Percentiles rank a stretch among this genome's conserved stretches.
Evolutionary conservation across 2,888 invertebrate genomes (phyloP).

Genomic region (Folsomia candida): DNA sequence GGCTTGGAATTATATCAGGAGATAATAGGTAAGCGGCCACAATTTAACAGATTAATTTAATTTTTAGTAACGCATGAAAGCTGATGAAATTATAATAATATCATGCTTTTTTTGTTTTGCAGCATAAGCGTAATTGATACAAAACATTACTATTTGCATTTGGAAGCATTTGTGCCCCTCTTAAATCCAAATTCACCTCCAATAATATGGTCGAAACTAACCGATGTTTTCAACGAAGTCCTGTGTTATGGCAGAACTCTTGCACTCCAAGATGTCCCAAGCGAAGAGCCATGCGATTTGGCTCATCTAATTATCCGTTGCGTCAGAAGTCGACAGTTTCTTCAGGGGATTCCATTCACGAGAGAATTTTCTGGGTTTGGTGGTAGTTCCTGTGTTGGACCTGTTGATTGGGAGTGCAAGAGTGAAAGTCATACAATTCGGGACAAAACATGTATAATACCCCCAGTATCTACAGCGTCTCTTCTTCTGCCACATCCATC

Average conservation of each 20-base stretch:
- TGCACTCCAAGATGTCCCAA: slow-evolving; percentile 72
- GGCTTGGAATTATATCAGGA: slow-evolving; percentile 87
- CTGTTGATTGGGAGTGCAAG: slow-evolving; percentile 50
- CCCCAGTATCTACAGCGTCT: too few species aligned
- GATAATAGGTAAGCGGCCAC: slow-evolving; percentile 88
- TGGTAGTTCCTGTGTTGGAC: slow-evolving; percentile 55
- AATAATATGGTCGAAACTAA: slow-evolving; percentile 77
- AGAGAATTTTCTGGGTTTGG: slow-evolving; percentile 59
- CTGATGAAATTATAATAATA: background rate
- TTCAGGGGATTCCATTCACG: slow-evolving; percentile 60
- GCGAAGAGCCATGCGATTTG: slow-evolving; percentile 78
- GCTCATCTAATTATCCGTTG: slow-evolving; percentile 82
- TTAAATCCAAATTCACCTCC: slow-evolving; percentile 68
- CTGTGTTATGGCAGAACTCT: slow-evolving; percentile 87
- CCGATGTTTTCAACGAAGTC: slow-evolving; percentile 84
- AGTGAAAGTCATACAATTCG: slow-evolving; percentile 35
- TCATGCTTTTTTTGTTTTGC: too few species aligned
- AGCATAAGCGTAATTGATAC: too few species aligned
- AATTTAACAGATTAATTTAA: slow-evolving; percentile 63
- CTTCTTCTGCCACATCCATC: slow-evolving; percentile 16
- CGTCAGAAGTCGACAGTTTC: slow-evolving; percentile 77
- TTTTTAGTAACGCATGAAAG: background rate
- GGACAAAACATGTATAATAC: background rate
- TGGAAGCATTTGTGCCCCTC: slow-evolving; percentile 74
- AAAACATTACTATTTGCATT: slow-evolving; percentile 79